phyloP scores from a whole-genome alignment of 2,888 invertebrate species.

The Harmothoe impar region DNA sequence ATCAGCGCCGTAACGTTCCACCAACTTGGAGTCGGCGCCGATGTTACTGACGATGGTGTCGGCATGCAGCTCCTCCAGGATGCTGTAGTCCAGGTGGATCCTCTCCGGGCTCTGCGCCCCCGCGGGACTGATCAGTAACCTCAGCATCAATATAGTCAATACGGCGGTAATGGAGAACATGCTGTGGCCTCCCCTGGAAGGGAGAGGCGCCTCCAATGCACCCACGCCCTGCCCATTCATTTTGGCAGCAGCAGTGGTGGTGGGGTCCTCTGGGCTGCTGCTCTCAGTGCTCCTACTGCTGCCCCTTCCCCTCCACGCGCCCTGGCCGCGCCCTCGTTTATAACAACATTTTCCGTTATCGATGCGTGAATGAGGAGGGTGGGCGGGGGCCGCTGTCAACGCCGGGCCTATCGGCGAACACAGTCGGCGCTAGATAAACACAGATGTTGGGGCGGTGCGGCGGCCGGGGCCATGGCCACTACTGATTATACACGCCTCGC shows the following conservation, averaged over 20 bases:
- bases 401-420: conserved; percentile 23
- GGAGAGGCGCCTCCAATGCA: not conserved
- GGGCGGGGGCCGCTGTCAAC: conserved; percentile 30
- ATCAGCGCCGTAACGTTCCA: conserved; percentile 51
- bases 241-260: not conserved
- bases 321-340: conserved; percentile 40
- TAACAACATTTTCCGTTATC: conserved; percentile 57
- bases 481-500: conserved; percentile 41
- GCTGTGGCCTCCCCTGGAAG: not conserved
- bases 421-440: conserved; percentile 23
- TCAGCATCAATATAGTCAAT: conserved; percentile 42
- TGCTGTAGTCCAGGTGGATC: conserved; percentile 51
- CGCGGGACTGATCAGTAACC: not conserved
- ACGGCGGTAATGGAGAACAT: conserved; percentile 45
- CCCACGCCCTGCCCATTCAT: not conserved
- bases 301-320: not conserved
- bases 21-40: conserved; percentile 42
- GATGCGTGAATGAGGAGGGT: conserved; percentile 47
- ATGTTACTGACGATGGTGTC: conserved; percentile 56
- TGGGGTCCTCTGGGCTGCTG: too few relatives aligned
- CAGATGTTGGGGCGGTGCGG: conserved; percentile 30
- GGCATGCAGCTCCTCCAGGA: conserved; percentile 56
- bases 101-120: conserved; percentile 34
- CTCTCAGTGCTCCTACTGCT: not conserved
- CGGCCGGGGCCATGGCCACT: conserved; percentile 47